A percentile compares a stretch with the other conserved stretches of the same genome.
Evolutionary conservation across 2,797 vertebrate genomes (phyloP).

Genomic region (Acomys russatus): DNA sequence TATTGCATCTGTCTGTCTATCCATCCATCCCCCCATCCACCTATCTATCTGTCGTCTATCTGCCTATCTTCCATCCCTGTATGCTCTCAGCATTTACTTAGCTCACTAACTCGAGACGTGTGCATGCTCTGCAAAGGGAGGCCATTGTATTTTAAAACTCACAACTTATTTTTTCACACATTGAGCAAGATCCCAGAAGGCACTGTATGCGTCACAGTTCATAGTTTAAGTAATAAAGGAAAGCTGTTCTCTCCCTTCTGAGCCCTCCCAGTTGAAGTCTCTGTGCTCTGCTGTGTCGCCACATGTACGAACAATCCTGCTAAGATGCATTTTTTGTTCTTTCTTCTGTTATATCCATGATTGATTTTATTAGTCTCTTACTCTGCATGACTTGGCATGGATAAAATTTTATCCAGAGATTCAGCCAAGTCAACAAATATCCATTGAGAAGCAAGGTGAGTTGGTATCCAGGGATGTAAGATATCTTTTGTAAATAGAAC

Average conservation of each 20-base stretch:
- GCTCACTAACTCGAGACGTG: conserved; percentile 46
- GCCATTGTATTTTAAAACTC: conserved; percentile 68
- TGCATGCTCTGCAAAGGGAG: conserved; percentile 55
- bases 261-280: conserved; percentile 38
- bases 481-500: neutral
- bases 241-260: conserved; percentile 13
- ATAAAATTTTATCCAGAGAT: neutral
- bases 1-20: neutral
- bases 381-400: neutral
- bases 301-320: conserved; percentile 3
- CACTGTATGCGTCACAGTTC: conserved; percentile 51
- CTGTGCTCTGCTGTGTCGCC: conserved; percentile 35
- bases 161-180: conserved; percentile 66
- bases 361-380: conserved; percentile 45
- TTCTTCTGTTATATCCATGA: conserved; percentile 51
- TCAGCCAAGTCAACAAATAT: conserved; percentile 40
- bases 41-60: neutral
- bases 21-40: neutral
- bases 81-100: conserved; percentile 42
- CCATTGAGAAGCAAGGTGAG: neutral
- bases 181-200: conserved; percentile 73
- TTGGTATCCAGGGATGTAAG: neutral
- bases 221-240: conserved; percentile 63
- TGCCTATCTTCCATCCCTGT: neutral
- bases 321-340: conserved; percentile 25